Base-by-base conservation (phyloP, 1,140 invertebrate species). In the Drosophila varians region DNA sequence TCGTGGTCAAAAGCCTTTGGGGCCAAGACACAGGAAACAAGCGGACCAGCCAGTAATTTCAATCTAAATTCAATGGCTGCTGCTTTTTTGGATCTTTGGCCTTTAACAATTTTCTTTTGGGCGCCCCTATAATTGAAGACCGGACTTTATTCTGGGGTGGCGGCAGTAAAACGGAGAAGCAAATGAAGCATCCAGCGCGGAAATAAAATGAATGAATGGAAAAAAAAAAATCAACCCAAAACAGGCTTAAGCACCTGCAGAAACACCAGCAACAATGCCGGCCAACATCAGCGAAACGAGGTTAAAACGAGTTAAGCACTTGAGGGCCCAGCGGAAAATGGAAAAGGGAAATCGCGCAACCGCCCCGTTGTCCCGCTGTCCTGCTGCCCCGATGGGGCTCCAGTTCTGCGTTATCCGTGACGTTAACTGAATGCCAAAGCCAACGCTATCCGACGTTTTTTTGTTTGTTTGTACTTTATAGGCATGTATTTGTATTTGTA, bases 281-380 rank as follows among this genome's bases (percentile, higher is more conserved):
- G 66, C 25, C 43, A 19, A 49, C 60, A 74, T 57, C 60, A 49
- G 47, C 48, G 60, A 74, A 74, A 66, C 53, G 72, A 74, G 71
- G 71, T 74, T 74, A 74, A 74, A 74, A 68, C 72, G 72, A 74
- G 72, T 74, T 74, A 74, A 74, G 72, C 51, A 74, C 70, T 74
- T 52, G 51, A 74, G 71, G 52, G 58, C 38, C 40, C 18, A 25
- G 16, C 26, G 55, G 25, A 64, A 61, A 64, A 38, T 49, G 31
- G 16, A 46, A 45, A 47, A n/a, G 42, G 36, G 23, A 48, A 47
- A 70, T 71, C 54, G 65, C 31, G 21, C 56, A 58, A 52, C 36
- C 66, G 45, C 55, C 51, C 28, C 26, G 26, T 58, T 69, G 16
- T 18, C 16, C 53, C 40, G 23, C 16, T 25, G 3, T 7, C 23